Base-by-base conservation (phyloP, 2,797 vertebrate genomes). In the Pogoniulus pusillus region DNA sequence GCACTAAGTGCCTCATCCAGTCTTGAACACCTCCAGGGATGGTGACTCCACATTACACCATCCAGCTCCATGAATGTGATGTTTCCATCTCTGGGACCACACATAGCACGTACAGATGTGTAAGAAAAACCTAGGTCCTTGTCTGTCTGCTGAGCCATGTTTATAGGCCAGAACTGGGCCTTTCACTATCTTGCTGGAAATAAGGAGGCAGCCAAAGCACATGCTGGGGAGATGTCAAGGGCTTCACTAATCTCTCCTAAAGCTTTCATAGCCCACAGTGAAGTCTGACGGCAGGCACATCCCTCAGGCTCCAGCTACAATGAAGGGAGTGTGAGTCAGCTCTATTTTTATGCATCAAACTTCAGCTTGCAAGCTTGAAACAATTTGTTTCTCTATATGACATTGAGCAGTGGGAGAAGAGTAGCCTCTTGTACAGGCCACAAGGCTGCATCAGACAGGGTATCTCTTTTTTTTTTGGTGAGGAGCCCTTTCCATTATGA, bases 11-110 rank as follows among this genome's bases (percentile, higher is more conserved):
- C n/a, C n/a, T n/a, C n/a, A n/a, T n/a, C n/a, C n/a, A n/a, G n/a
- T n/a, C n/a, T n/a, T n/a, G n/a, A n/a, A n/a, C n/a, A n/a, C n/a
- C n/a, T n/a, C n/a, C n/a, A n/a, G n/a, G n/a, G n/a, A n/a, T n/a
- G n/a, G n/a, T 4, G 13, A 24, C 29, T 32, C 68, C 10, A 17
- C 27, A 5, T 63, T 15, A 51, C 7, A 10, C n/a, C 0, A 0
- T 2, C 0, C 0, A 34, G 54, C 34, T 77, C 53, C 22, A 41
- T 0, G 1, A 26, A 49, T 9, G n/a, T 10, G 2, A 32, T 3
- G 7, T 26, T 45, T 54, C 18, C 43, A 16, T 47, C 43, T 17
- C 39, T 1, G 1, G 51, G 22, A 29, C 51, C 62, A 64, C 1
- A 0, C 1, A 2, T 24, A 16, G 23, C 60, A 60, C 1, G 1